Evolutionary conservation across 2,888 invertebrate genomes (phyloP), one percentile per base, ranked within the genome.

Genomic region (Abscondita cerata): DNA sequence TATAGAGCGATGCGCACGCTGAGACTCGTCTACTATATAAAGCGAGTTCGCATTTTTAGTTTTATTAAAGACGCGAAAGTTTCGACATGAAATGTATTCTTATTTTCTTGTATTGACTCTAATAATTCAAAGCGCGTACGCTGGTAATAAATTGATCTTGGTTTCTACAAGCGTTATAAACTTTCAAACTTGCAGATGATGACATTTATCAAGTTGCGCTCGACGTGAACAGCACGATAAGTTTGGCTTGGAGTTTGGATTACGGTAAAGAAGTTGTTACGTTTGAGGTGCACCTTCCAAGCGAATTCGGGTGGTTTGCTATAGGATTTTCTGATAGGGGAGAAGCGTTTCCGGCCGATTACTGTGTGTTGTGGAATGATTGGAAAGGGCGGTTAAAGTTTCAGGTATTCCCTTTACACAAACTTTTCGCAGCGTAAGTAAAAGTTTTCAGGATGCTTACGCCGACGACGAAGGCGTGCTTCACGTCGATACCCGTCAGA

Each of bases 251-350:
- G 85, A 73, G 76, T 9, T 62, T 83, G 18, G 81, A 85, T 70
- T 84, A 83, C 67, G 65, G 71, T 9, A 68, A 74, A 9, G 71
- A 79, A 47, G 69, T 67, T 1, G 73, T 85, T 16, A 75, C 75
- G 64, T 86, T 88, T 67, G 83, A 84, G 71, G 73, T 89, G 12
- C 80, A 83, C 52, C 72, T 86, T 41, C 81, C 85, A 0, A 77
- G 80, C 1, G 78, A 81, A 41, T 82, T 83, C 9, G 75, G 77
- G 0, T 95, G 95, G 95, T 89, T 95, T 72, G 93, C 91, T 0
- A 74, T 95, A 50, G 95, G 95, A 33, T 95, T 95, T 81, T 95
- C 95, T 1, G 88, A 93, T 73, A 86, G 91, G 60, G 95, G 95
- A 0, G 84, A 87, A 46, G 73, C 86, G 1, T 85, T 85, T 62